A percentile compares a stretch with the other conserved stretches of the same genome.
phyloP scores from a whole-genome alignment of 2,797 vertebrate species.

The Tapirus indicus region DNA sequence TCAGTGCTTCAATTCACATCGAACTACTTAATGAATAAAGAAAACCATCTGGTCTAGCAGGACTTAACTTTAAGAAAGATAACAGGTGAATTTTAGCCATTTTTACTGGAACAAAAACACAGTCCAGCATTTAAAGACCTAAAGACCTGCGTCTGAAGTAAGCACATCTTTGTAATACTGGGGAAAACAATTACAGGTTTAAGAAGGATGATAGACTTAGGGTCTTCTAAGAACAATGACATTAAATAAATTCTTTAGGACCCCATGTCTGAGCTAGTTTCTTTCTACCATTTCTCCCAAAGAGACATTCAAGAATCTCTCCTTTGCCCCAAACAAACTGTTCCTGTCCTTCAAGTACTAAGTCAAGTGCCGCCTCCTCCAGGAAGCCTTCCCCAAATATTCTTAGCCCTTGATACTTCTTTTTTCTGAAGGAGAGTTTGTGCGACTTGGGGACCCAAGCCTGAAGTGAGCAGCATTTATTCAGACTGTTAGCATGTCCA shows the following conservation, averaged over 20 bases:
- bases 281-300: slow-evolving; percentile 22
- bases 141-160: slow-evolving; percentile 78
- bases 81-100: slow-evolving; percentile 81
- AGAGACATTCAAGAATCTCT: background rate
- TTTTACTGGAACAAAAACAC: slow-evolving; percentile 86
- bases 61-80: slow-evolving; percentile 73
- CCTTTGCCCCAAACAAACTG: background rate
- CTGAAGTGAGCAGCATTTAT: slow-evolving; percentile 30
- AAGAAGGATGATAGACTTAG: background rate
- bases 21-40: slow-evolving; percentile 75
- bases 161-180: slow-evolving; percentile 70
- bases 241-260: slow-evolving; percentile 44
- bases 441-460: background rate
- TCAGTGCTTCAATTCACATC: slow-evolving; percentile 77
- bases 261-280: background rate
- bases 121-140: slow-evolving; percentile 82
- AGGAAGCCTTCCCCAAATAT: background rate
- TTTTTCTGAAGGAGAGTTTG: slow-evolving; percentile 26
- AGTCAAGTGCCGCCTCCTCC: background rate
- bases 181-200: background rate
- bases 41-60: slow-evolving; percentile 78
- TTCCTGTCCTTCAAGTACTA: background rate
- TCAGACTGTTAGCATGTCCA: background rate
- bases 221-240: background rate
- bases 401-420: background rate